phyloP scores from a whole-genome alignment of 1,140 invertebrate genomes.

The Leptopilina clavipes region DNA sequence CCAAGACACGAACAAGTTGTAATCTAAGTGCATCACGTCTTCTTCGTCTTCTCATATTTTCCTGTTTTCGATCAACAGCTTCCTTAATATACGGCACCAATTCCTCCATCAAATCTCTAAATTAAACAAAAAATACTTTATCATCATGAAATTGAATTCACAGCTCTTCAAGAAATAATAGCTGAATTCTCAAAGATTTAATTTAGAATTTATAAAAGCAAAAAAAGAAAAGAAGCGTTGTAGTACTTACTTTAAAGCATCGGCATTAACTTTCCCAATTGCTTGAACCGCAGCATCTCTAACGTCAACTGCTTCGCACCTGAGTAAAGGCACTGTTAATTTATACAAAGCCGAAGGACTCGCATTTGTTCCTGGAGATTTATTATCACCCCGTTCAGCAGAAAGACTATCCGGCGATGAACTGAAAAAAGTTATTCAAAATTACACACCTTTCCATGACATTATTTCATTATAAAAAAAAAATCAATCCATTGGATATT shows the following conservation, averaged over 20 bases:
- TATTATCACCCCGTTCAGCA: slow-evolving; percentile 83
- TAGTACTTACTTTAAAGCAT: slow-evolving; percentile 92
- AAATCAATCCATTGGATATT: too few relatives aligned
- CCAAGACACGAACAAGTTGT: slow-evolving; percentile 92
- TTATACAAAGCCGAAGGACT: slow-evolving; percentile 92
- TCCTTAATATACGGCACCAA: slow-evolving; percentile 92
- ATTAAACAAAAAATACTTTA: slow-evolving; percentile 18
- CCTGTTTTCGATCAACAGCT: slow-evolving; percentile 97
- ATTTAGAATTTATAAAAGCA: too few relatives aligned
- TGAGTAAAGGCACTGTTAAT: slow-evolving; percentile 89
- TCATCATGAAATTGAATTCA: too few relatives aligned
- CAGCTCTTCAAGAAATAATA: too few relatives aligned
- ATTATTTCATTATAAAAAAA: neutral
- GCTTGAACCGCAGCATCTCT: slow-evolving; percentile 94
- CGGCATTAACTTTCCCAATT: slow-evolving; percentile 93
- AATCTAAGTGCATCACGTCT: slow-evolving; percentile 94
- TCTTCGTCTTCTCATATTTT: slow-evolving; percentile 92
- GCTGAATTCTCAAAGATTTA: too few relatives aligned
- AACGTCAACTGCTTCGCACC: slow-evolving; percentile 94
- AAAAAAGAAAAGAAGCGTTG: slow-evolving; percentile 24
- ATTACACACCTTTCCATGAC: slow-evolving; percentile 11
- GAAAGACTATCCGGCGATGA: slow-evolving; percentile 91
- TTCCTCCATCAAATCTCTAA: slow-evolving; percentile 97
- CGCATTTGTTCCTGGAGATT: slow-evolving; percentile 78
- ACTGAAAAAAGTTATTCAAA: slow-evolving; percentile 74